Conservation (phyloP, 2,888 invertebrate genomes). For the Aphodius granarius region DNA sequence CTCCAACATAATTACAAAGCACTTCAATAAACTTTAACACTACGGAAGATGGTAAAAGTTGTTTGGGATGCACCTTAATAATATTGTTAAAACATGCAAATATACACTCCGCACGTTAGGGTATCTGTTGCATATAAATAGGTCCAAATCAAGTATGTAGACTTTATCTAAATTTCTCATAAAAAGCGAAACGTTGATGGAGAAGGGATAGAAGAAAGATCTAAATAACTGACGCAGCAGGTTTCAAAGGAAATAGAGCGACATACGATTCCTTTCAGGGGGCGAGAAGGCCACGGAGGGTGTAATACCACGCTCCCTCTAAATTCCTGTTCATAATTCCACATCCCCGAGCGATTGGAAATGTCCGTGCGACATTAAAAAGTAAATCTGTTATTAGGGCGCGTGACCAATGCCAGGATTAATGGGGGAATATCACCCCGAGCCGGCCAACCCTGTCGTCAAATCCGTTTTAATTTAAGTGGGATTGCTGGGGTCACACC, state of each 20-base stretch:
- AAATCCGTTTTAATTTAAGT: conserved; percentile 51
- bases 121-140: background rate
- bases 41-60: too few species aligned
- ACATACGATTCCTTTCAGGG: background rate
- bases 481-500: conserved; percentile 41
- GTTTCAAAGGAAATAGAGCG: background rate
- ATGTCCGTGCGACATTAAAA: background rate
- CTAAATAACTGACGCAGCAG: background rate
- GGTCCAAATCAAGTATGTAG: background rate
- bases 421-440: background rate
- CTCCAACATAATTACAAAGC: too few species aligned
- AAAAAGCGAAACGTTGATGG: background rate
- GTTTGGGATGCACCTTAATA: background rate
- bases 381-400: background rate
- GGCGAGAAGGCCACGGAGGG: background rate
- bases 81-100: background rate
- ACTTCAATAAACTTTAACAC: too few species aligned
- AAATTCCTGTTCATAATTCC: background rate
- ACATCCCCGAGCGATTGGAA: background rate
- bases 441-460: conserved; percentile 39
- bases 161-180: background rate
- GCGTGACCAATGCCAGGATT: background rate
- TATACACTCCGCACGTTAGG: background rate
- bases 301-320: background rate
- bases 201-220: background rate